Conservation (phyloP, 1,140 invertebrate genomes). For the Saccostrea cuccullata region DNA sequence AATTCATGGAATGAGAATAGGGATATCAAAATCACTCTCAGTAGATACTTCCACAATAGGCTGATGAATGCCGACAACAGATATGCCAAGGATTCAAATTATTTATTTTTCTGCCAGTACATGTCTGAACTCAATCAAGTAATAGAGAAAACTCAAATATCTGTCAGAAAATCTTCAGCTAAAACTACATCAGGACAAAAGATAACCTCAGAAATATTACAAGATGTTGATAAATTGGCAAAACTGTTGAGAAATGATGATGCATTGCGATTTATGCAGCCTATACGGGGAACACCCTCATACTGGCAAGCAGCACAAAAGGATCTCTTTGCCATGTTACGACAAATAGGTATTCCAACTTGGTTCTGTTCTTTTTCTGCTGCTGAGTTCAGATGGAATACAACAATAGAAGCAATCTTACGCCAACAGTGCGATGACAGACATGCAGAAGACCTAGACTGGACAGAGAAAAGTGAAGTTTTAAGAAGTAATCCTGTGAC, state of each 20-base stretch:
- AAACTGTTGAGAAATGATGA: constrained; percentile 44
- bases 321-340: too few species aligned
- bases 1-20: neutral
- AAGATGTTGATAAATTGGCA: constrained; percentile 26
- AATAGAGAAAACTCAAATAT: too few species aligned
- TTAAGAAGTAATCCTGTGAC: too few species aligned
- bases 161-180: constrained; percentile 16
- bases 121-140: too few species aligned
- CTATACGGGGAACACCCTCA: constrained; percentile 47
- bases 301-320: too few species aligned
- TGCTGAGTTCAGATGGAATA: too few species aligned
- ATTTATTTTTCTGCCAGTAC: too few species aligned
- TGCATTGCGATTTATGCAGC: too few species aligned
- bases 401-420: too few species aligned
- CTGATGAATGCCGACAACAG: constrained; percentile 40
- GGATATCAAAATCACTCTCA: constrained; percentile 28
- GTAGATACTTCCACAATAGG: neutral
- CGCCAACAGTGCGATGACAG: constrained; percentile 27
- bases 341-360: too few species aligned
- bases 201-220: constrained; percentile 41
- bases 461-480: too few species aligned
- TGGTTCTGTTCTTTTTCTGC: too few species aligned
- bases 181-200: constrained; percentile 16
- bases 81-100: neutral
- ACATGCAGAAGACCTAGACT: neutral